Evolutionary conservation across 2,113 vertebrate species (phyloP).

Genomic region (Channa argus): DNA sequence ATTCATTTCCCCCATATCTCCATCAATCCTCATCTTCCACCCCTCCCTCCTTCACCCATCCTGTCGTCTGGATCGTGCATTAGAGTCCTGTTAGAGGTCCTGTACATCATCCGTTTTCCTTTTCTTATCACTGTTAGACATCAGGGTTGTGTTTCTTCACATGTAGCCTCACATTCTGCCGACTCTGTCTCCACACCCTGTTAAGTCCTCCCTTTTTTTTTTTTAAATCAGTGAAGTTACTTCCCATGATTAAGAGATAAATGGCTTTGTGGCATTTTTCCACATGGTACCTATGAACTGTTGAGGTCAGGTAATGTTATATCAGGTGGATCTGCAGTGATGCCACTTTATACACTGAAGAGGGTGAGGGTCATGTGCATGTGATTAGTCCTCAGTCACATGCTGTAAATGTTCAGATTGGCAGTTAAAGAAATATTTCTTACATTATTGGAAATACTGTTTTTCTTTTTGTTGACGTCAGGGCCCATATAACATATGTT

Average conservation of each 20-base stretch:
- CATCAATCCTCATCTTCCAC: slow-evolving; percentile 16
- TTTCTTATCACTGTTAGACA: slow-evolving; percentile 62
- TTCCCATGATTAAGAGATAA: slow-evolving; percentile 64
- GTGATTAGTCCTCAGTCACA: not conserved
- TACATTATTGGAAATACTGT: no score
- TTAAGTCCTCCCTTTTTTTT: slow-evolving; percentile 20
- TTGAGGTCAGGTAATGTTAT: slow-evolving; percentile 51
- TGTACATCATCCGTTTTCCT: slow-evolving; percentile 31
- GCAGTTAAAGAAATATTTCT: no score
- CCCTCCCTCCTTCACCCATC: slow-evolving; percentile 10
- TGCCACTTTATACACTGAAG: not conserved
- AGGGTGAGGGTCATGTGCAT: slow-evolving; percentile 9
- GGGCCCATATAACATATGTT: no score
- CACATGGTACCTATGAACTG: slow-evolving; percentile 44
- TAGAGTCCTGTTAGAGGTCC: slow-evolving; percentile 35
- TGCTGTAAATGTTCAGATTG: slow-evolving; percentile 7
- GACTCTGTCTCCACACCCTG: slow-evolving; percentile 39
- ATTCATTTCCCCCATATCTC: slow-evolving; percentile 16
- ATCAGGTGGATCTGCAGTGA: slow-evolving; percentile 1
- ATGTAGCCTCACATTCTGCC: slow-evolving; percentile 55
- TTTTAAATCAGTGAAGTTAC: slow-evolving; percentile 14
- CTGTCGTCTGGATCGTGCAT: slow-evolving; percentile 69
- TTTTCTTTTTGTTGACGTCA: no score
- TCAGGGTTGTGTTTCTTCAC: slow-evolving; percentile 68
- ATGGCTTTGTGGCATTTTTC: slow-evolving; percentile 55